phyloP scores from a whole-genome alignment of 2,113 vertebrate genomes.

The Pedetes capensis region DNA sequence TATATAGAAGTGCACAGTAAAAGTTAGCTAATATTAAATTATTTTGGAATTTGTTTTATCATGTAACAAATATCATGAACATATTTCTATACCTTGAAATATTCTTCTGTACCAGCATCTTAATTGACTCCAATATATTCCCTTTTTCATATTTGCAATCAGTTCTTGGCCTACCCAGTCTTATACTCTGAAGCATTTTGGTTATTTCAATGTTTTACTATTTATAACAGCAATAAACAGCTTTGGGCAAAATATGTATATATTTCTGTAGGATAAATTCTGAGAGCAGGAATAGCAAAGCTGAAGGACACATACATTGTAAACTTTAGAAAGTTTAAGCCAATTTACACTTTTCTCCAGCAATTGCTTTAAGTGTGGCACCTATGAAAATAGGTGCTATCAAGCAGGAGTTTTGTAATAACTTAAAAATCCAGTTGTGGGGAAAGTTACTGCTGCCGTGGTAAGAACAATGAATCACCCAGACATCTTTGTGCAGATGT shows the following conservation, averaged over 20 bases:
- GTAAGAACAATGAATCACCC: background rate
- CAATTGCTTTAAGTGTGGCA: background rate
- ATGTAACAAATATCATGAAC: background rate
- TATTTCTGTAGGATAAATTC: background rate
- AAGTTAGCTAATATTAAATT: background rate
- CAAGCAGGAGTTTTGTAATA: constrained; percentile 7
- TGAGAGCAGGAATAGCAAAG: background rate
- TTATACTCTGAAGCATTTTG: background rate
- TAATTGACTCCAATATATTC: background rate
- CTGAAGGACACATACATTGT: background rate
- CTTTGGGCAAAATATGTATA: background rate
- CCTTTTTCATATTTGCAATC: background rate
- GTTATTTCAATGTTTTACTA: background rate
- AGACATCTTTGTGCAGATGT: background rate
- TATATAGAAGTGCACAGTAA: background rate
- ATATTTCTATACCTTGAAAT: background rate
- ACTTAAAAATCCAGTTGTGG: background rate
- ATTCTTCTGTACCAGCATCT: background rate
- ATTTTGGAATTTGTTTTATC: background rate
- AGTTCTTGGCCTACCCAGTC: background rate
- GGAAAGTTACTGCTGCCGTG: background rate
- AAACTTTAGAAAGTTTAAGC: constrained; percentile 1
- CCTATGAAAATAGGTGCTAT: background rate
- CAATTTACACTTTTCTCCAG: background rate
- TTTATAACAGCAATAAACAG: background rate